These are phyloP conservation scores for Onychorhynchus coronatus DNA, from an alignment of 2,113 vertebrate genomes.

Conservation along the genomic window DNA sequence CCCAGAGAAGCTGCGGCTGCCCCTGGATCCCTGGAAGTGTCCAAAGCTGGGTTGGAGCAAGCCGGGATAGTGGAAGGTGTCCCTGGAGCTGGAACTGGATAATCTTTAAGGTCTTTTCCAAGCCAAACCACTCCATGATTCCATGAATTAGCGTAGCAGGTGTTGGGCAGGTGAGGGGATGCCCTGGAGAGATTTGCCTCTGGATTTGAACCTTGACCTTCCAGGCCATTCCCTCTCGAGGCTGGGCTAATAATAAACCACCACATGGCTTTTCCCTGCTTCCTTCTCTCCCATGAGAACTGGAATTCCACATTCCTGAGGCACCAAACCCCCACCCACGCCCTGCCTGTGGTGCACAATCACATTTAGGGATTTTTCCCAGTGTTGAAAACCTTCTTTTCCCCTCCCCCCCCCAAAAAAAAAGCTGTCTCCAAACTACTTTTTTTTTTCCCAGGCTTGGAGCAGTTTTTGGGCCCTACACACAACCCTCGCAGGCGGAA, in stretches of 20 bases:
- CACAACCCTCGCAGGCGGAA: constrained; percentile 86
- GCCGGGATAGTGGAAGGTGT: neutral
- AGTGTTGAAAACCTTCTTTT: neutral
- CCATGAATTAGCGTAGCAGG: neutral
- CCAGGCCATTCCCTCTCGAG: neutral
- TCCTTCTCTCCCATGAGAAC: neutral
- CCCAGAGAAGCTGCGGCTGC: neutral
- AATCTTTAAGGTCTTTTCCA: neutral
- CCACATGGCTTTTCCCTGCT: neutral
- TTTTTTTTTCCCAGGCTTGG: constrained; percentile 76
- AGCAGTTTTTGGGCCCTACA: constrained; percentile 91
- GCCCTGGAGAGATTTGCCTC: neutral
- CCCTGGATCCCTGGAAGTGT: neutral
- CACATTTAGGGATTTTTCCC: neutral
- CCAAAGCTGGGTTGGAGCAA: rapidly evolving
- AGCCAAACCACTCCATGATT: neutral
- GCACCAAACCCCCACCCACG: neutral
- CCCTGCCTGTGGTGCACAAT: rapidly evolving
- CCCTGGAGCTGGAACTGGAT: too few species aligned
- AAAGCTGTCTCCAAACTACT: neutral
- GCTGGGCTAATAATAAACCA: neutral
- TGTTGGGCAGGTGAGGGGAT: neutral
- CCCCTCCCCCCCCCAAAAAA: too few species aligned
- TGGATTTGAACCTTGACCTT: neutral
- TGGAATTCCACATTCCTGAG: rapidly evolving